Conservation (phyloP, 2,797 vertebrate species). For the Spheniscus humboldti region DNA sequence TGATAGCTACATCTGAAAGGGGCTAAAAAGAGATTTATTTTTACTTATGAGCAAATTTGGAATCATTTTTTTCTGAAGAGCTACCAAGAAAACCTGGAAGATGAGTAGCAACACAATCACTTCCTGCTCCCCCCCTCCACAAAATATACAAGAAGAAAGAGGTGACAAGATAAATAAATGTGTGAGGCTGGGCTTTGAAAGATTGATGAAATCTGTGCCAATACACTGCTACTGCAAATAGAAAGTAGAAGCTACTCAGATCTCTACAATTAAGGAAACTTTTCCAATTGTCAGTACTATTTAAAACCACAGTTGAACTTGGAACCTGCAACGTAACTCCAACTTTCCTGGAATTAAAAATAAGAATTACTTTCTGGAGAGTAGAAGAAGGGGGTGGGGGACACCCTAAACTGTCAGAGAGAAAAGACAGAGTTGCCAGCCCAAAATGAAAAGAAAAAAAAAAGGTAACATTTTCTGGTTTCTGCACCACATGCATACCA, state of each 20-base stretch:
- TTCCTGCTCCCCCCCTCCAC: background rate
- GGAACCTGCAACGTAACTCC: background rate
- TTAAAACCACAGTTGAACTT: slow-evolving; percentile 53
- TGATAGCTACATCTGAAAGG: background rate
- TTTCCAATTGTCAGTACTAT: slow-evolving; percentile 9
- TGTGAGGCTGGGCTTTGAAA: background rate
- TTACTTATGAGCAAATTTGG: accelerated
- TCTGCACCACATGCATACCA: background rate
- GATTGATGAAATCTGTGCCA: background rate
- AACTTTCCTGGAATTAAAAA: slow-evolving; percentile 48
- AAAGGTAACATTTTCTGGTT: background rate
- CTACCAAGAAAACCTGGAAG: background rate
- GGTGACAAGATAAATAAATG: background rate
- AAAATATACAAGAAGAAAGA: background rate
- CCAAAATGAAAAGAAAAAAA: background rate
- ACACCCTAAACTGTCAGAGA: background rate
- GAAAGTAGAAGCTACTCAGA: background rate
- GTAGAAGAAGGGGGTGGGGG: background rate
- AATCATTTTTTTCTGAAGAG: background rate
- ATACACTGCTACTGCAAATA: background rate
- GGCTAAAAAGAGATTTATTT: background rate
- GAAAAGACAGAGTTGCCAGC: background rate
- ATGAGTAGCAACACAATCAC: background rate
- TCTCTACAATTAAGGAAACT: background rate
- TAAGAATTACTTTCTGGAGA: background rate